Evolutionary conservation across 2,888 invertebrate genomes (phyloP), one percentile per base, ranked within the genome.

Genomic region (Plagodis dolabraria): DNA sequence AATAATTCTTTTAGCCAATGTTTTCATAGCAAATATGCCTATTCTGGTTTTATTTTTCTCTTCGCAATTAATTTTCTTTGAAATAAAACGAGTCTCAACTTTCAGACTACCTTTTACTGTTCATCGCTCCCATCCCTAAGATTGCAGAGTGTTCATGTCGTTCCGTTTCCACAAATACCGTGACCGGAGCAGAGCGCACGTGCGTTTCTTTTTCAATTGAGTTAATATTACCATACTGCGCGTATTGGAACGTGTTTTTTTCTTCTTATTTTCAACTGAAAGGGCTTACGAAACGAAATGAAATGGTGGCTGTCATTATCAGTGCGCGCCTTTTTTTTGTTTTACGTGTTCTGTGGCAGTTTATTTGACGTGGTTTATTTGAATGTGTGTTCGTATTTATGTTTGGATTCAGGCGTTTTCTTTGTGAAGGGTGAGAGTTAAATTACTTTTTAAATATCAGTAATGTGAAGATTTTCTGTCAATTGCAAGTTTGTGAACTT

Each of bases 171-270:
- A 67, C 68, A 63, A 66, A 67, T 67, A 69, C 57, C 69, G 64
- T 53, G 67, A 54, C 67, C 56, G 64, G 57, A 57, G 58, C 53
- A 52, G 58, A 52, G 60, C 64, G 64, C 69, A 67, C 69, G 67
- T 65, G 69, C 67, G 69, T 67, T 65, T 57, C 61, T 60, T 67
- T 68, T 67, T 65, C 69, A 69, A 67, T 69, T 65, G 62, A 59
- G 55, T 57, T 46, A 22, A 61, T 60, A 66, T 69, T 69, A 63
- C 63, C 67, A 69, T 69, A 58, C 57, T 60, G 57, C 61, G 67
- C 53, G 63, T 57, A 65, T 56, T 53, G 65, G 56, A 69, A 53
- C 63, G 64, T 57, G 45, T 48, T 55, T 57, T 64, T 50, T 47
- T 59, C 49, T 36, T 44, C 53, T 53, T 55, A 47, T 52, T 49